These are phyloP conservation scores for Pipistrellus nathusii DNA, from an alignment of 2,797 vertebrate genomes.

Conservation along the genomic window DNA sequence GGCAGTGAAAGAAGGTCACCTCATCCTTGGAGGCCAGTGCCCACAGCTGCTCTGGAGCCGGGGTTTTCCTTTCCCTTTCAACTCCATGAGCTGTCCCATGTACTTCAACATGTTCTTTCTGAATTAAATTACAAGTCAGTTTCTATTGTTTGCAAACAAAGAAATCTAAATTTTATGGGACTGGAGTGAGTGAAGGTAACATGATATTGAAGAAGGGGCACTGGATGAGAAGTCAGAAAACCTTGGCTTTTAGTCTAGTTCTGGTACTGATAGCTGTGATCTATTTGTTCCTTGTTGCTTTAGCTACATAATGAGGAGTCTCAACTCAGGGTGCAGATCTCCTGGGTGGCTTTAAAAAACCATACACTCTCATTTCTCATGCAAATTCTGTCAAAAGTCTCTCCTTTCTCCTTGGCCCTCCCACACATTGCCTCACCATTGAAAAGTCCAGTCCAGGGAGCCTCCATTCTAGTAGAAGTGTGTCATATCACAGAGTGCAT, in stretches of 20 bases:
- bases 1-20: neutral
- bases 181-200: neutral
- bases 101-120: neutral
- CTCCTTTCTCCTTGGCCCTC: neutral
- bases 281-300: neutral
- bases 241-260: neutral
- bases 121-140: neutral
- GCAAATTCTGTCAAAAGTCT: neutral
- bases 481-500: neutral
- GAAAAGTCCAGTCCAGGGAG: neutral
- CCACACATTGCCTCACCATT: neutral
- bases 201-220: neutral
- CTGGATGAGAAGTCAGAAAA: neutral
- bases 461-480: neutral
- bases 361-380: neutral
- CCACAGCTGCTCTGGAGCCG: neutral
- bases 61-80: neutral
- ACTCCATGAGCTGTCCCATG: neutral
- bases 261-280: too few species aligned
- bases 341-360: neutral
- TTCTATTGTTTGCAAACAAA: slow-evolving; percentile 47
- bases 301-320: neutral
- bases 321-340: neutral
- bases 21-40: neutral
- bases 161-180: neutral